Percentiles rank a stretch among this genome's conserved stretches.
phyloP scores from a whole-genome alignment of 2,113 vertebrate species.

The Pseudorhombus dupliciocellatus region DNA sequence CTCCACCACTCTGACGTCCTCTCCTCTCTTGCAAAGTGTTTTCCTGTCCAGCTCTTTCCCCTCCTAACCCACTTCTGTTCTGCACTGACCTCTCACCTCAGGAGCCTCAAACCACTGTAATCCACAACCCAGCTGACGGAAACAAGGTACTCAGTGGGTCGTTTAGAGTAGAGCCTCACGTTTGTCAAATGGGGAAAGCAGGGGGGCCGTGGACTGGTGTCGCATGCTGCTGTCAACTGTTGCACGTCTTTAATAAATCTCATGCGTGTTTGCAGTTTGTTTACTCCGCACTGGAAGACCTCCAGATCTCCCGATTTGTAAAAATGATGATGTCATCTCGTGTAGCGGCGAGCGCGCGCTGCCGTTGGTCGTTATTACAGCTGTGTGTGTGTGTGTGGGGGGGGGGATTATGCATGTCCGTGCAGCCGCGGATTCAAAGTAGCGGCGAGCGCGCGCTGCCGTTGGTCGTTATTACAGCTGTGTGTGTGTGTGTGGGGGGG shows the following conservation, averaged over 20 bases:
- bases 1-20: conserved; percentile 8
- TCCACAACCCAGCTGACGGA: conserved; percentile 98
- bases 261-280: background rate
- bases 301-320: background rate
- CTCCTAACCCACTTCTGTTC: conserved; percentile 71
- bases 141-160: conserved; percentile 93
- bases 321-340: background rate
- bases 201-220: background rate
- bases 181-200: conserved; percentile 10
- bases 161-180: conserved; percentile 29
- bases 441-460: conserved; percentile 2
- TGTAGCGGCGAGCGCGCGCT: background rate
- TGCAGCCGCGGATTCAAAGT: background rate
- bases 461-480: background rate
- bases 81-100: conserved; percentile 86
- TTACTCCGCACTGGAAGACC: background rate
- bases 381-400: too few species aligned
- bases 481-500: too few species aligned
- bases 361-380: background rate
- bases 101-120: conserved; percentile 99
- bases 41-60: conserved; percentile 63
- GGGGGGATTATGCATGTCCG: conserved; percentile 37
- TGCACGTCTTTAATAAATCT: conserved; percentile 26
- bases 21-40: conserved; percentile 2
- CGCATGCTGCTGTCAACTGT: conserved; percentile 36